Evolutionary conservation across 2,888 invertebrate species (phyloP).

Genomic region (Pterobdella sp.): DNA sequence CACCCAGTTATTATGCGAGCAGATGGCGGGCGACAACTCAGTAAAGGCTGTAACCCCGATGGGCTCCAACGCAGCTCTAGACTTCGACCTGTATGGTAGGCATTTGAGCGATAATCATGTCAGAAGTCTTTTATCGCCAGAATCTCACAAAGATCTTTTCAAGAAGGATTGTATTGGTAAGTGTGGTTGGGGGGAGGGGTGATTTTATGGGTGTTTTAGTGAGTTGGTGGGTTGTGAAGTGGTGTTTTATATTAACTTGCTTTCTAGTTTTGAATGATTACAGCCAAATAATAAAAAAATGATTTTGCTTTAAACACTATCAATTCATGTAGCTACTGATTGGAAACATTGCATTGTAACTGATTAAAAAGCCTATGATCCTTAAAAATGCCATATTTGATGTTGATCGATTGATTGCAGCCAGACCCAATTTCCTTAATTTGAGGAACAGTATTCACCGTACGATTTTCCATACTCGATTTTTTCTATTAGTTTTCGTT

Average conservation of each 20-base stretch:
- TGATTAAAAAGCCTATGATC: too few relatives aligned
- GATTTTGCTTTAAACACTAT: not conserved
- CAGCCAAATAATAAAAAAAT: not conserved
- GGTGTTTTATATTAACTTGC: not conserved
- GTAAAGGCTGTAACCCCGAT: slow-evolving; percentile 29
- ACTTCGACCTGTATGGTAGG: not conserved
- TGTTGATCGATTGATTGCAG: too few relatives aligned
- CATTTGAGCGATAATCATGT: not conserved
- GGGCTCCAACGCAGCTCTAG: slow-evolving; percentile 26
- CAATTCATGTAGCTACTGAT: too few relatives aligned
- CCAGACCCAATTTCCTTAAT: slow-evolving; percentile 95
- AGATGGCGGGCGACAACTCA: slow-evolving; percentile 44
- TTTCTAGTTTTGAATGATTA: not conserved
- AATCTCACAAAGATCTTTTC: slow-evolving; percentile 20
- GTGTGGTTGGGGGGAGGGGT: not conserved
- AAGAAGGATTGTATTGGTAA: slow-evolving; percentile 30
- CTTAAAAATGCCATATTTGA: too few relatives aligned
- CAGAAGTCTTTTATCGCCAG: slow-evolving; percentile 9
- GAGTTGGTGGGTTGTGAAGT: not conserved
- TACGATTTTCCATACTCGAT: slow-evolving; percentile 22
- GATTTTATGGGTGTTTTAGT: not conserved
- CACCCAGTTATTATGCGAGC: slow-evolving; percentile 48
- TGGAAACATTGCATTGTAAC: too few relatives aligned
- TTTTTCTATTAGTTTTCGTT: slow-evolving; percentile 17
- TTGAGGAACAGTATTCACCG: slow-evolving; percentile 54